Base-by-base conservation (phyloP, 2,888 invertebrate genomes). In the Leptinotarsa juncta region DNA sequence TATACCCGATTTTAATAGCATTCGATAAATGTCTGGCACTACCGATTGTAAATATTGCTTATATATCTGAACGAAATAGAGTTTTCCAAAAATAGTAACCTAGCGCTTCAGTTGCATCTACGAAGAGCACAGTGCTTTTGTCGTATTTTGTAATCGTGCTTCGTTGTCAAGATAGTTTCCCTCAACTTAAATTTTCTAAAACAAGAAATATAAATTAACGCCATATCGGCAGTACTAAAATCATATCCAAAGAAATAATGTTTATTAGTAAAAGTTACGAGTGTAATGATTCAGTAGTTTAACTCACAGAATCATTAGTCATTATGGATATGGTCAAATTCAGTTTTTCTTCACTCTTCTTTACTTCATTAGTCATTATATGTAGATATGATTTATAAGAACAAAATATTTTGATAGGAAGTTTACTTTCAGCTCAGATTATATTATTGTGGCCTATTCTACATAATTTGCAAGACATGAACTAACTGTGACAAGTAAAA, bases 121-220 rank as follows among this genome's bases (percentile, higher is more conserved):
- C 72, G 75, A 74, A 75, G 71, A 83, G 85, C 85, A 85, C 84
- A 84, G 84, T 83, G 86, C 85, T 86, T 86, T 82, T 81, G 80
- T 84, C 84, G 82, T 81, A 84, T 79, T 76, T 81, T 85, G 85
- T 85, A 84, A 82, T 85, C 85, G 84, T 86, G 85, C 85, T 79
- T 85, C 82, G 79, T 83, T 81, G 75, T 67, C 65, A 79, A 32
- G 62, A 14, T 62, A 62, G 4, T 62, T 16, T 23, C 55, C 15
- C 3, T 23, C 57, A 57, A 57, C 0, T 23, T 15, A 4, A 57
- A 4, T 23, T 23, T 57, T 12, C 2, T 57, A 15, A 14, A 18
- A 23, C 23, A 57, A 57, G 14, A 18, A 57, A 57, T 12, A 23
- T 23, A 26, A 23, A 57, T 57, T 4, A 7, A 57, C 20, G n/a